Conservation (phyloP, 2,888 invertebrate species). For the Mystacides longicornis region DNA sequence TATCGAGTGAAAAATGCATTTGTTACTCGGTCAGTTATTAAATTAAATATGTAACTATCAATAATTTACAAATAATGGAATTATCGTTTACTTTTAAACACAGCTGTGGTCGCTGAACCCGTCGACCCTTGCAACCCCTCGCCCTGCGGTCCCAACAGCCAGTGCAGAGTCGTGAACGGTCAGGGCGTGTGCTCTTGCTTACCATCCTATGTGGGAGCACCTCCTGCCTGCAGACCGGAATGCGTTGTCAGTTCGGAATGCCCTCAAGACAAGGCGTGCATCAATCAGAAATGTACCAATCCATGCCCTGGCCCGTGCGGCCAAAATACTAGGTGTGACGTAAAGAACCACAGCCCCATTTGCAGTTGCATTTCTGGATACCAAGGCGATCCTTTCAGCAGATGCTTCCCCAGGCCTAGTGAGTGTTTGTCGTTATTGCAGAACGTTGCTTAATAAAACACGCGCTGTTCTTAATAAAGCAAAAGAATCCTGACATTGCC, state of each 20-base stretch:
- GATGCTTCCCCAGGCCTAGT: conserved; percentile 62
- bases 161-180: conserved; percentile 65
- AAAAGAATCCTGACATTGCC: conserved; percentile 35
- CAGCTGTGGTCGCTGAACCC: conserved; percentile 34
- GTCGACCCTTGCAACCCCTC: conserved; percentile 64
- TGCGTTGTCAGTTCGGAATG: conserved; percentile 78
- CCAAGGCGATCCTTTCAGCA: conserved; percentile 61
- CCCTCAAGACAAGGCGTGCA: conserved; percentile 64
- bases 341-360: conserved; percentile 61
- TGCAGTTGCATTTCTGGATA: conserved; percentile 70
- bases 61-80: not conserved
- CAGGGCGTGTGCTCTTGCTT: conserved; percentile 68
- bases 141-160: conserved; percentile 79
- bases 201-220: conserved; percentile 64
- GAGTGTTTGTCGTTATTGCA: conserved; percentile 63
- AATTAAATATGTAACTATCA: not conserved
- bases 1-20: conserved; percentile 22
- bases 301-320: conserved; percentile 80
- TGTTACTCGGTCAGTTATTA: conserved; percentile 16
- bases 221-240: conserved; percentile 74
- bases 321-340: conserved; percentile 69
- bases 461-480: conserved; percentile 40
- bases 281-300: conserved; percentile 68
- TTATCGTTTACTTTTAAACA: conserved; percentile 44
- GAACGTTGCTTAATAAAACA: conserved; percentile 71